Evolutionary conservation across 2,797 vertebrate species (phyloP).

Genomic region (Balearica regulorum): DNA sequence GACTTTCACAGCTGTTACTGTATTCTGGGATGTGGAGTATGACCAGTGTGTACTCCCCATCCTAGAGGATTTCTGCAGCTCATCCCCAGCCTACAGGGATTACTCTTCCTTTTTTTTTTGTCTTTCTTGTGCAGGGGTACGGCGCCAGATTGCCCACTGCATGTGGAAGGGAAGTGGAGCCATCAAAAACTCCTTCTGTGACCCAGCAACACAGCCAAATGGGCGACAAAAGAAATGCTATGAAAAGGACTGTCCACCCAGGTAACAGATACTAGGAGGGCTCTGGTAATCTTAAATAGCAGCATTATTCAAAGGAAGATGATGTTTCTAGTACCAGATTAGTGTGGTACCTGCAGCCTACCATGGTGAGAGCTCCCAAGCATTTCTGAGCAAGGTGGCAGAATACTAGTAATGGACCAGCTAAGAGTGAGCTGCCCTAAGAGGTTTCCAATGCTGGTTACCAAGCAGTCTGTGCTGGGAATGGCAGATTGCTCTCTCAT

Average conservation of each 20-base stretch:
- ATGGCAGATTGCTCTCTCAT: not conserved
- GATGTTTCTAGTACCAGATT: not conserved
- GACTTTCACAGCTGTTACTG: not conserved
- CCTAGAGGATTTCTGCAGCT: not conserved
- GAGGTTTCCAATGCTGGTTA: not conserved
- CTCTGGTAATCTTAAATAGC: not conserved
- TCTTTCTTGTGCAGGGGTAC: constrained; percentile 75
- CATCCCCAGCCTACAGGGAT: not conserved
- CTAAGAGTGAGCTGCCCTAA: not conserved
- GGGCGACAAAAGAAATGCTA: constrained; percentile 86
- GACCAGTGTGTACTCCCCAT: not conserved
- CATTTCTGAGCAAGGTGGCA: not conserved
- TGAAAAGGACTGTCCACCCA: constrained; percentile 88
- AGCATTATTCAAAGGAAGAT: not conserved
- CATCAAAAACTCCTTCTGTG: constrained; percentile 86
- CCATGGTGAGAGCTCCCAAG: rapidly evolving
- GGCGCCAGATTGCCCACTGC: constrained; percentile 83
- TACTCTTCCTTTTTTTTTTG: not conserved
- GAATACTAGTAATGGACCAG: not conserved
- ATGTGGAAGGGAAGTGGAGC: constrained; percentile 79
- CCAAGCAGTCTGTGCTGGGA: not conserved
- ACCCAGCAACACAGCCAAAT: constrained; percentile 79
- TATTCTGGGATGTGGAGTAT: not conserved
- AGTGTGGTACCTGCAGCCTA: not conserved
- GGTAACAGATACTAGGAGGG: constrained; percentile 63